These are phyloP conservation scores for Frieseomelitta varia DNA, from an alignment of 1,140 invertebrate genomes.

Conservation along the genomic window DNA sequence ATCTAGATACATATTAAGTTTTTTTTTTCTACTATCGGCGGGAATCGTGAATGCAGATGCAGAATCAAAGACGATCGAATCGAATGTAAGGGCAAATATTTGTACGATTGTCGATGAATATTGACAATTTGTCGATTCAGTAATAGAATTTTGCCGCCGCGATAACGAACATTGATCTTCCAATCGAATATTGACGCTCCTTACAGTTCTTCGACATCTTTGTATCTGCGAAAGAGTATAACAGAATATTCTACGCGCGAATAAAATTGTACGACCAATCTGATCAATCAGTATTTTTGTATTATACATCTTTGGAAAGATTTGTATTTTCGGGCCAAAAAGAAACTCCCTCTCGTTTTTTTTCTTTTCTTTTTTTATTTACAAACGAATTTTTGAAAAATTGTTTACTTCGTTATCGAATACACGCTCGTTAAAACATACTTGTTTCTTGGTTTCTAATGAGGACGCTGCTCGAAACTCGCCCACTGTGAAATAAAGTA, in stretches of 20 bases:
- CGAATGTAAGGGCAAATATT: slow-evolving; percentile 7
- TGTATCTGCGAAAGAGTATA: background rate
- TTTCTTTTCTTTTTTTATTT: background rate
- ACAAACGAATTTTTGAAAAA: background rate
- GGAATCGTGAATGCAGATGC: background rate
- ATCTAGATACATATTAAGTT: too few species aligned
- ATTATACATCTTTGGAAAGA: slow-evolving; percentile 15
- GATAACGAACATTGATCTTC: slow-evolving; percentile 1
- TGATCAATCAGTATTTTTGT: slow-evolving; percentile 35
- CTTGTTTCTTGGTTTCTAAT: background rate
- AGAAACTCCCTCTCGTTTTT: background rate
- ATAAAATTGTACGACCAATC: background rate
- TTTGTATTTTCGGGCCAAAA: background rate
- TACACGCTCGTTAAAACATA: background rate
- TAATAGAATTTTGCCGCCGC: background rate
- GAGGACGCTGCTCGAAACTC: background rate
- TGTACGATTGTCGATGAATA: slow-evolving; percentile 20
- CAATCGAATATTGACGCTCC: background rate
- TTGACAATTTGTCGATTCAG: background rate
- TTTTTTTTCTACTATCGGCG: background rate
- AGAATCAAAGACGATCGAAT: background rate
- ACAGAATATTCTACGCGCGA: background rate
- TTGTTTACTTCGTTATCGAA: background rate
- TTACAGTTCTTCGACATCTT: too few species aligned
- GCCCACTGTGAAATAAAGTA: too few species aligned